Percentiles rank a stretch among this genome's conserved stretches.
Evolutionary conservation across 2,888 invertebrate species (phyloP).

Genomic region (Dryomyza anilis): DNA sequence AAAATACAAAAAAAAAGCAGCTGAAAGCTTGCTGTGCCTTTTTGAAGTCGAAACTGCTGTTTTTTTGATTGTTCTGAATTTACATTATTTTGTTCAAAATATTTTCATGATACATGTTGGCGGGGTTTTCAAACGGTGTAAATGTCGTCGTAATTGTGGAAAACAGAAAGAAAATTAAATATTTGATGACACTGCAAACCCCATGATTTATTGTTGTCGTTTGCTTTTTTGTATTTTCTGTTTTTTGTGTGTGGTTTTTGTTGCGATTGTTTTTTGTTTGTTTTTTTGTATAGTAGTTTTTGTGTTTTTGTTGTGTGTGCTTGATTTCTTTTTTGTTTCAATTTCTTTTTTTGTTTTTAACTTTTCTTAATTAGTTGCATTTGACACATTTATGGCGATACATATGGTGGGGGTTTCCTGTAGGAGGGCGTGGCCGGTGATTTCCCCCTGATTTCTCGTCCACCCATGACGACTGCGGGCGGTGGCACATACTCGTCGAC

Average conservation of each 20-base stretch:
- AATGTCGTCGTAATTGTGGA: background rate
- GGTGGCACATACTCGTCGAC: constrained; percentile 90
- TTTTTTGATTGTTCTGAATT: constrained; percentile 23
- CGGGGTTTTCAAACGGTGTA: constrained; percentile 18
- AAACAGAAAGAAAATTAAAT: background rate
- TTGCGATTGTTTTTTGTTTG: constrained; percentile 21
- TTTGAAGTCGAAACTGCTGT: background rate
- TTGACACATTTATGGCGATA: constrained; percentile 81
- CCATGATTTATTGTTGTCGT: constrained; percentile 22
- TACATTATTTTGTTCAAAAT: constrained; percentile 16
- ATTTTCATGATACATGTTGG: constrained; percentile 5
- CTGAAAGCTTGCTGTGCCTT: background rate
- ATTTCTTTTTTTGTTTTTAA: constrained; percentile 33
- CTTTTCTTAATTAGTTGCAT: constrained; percentile 10
- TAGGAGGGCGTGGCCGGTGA: constrained; percentile 86
- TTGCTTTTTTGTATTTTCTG: constrained; percentile 31
- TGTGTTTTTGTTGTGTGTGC: no score
- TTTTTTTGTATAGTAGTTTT: no score
- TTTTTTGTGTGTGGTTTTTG: constrained; percentile 36
- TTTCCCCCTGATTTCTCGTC: constrained; percentile 75
- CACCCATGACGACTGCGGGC: constrained; percentile 71
- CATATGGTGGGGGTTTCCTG: constrained; percentile 95
- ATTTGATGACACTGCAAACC: background rate
- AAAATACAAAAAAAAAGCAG: background rate
- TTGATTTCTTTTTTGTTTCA: constrained; percentile 18